Conservation (phyloP, 1,140 invertebrate genomes). For the Rhagoletis pomonella region DNA sequence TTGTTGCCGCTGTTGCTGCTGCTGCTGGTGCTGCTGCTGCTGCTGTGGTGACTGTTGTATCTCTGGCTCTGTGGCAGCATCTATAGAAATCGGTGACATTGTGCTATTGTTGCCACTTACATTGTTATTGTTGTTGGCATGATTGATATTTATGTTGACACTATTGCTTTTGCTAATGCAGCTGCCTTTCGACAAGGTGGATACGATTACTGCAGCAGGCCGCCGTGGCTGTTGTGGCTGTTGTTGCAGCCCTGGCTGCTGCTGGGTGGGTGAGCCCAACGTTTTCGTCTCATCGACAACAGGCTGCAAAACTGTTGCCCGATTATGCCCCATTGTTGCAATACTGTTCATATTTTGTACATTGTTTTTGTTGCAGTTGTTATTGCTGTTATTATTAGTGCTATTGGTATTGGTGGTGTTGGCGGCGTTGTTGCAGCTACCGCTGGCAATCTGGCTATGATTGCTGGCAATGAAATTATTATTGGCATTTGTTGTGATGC, state of each 20-base stretch:
- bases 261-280: not conserved
- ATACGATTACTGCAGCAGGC: not conserved
- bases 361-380: conserved; percentile 37
- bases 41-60: not conserved
- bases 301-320: conserved; percentile 11
- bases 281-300: conserved; percentile 1
- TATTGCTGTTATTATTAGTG: not conserved
- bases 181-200: not conserved
- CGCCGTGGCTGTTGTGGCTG: conserved; percentile 14
- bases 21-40: not conserved
- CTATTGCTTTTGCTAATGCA: conserved; percentile 54
- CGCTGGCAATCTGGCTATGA: conserved; percentile 21
- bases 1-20: not conserved
- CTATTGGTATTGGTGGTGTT: not conserved
- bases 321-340: conserved; percentile 29
- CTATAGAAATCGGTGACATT: not conserved
- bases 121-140: conserved; percentile 3
- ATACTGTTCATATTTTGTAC: conserved; percentile 34
- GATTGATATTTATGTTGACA: conserved; percentile 56
- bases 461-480: conserved; percentile 29
- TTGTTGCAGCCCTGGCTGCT: conserved; percentile 51
- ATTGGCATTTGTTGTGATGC: conserved; percentile 2
- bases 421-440: not conserved
- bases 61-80: not conserved
- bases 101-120: not conserved